These are phyloP conservation scores for Apodemia mormo DNA, from an alignment of 2,888 invertebrate genomes.

Conservation along the genomic window DNA sequence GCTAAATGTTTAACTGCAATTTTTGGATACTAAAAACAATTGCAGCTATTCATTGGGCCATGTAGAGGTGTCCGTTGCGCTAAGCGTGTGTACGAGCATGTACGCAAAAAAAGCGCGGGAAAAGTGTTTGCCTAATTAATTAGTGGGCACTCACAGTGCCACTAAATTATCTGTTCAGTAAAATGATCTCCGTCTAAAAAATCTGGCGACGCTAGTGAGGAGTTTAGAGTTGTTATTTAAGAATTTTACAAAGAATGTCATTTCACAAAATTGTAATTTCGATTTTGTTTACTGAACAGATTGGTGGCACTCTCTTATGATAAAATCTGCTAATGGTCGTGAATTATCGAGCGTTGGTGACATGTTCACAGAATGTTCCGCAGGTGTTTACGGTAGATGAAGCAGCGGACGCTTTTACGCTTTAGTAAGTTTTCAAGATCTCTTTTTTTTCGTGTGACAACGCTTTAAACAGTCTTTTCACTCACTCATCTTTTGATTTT, in stretches of 20 bases:
- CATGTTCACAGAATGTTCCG: neutral
- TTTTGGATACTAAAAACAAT: neutral
- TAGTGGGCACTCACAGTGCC: neutral
- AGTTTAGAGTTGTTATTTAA: too few species aligned
- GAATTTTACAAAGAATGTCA: too few species aligned
- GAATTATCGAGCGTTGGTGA: neutral
- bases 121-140: neutral
- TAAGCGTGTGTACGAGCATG: neutral
- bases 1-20: neutral
- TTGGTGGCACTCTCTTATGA: neutral
- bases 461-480: conserved; percentile 12
- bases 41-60: neutral
- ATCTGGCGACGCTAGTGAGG: too few species aligned
- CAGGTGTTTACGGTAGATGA: neutral
- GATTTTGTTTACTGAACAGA: too few species aligned
- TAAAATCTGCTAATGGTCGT: neutral
- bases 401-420: neutral
- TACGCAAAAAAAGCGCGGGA: neutral
- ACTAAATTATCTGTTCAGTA: too few species aligned
- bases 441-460: conserved; percentile 22
- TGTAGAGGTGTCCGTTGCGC: neutral
- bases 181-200: too few species aligned
- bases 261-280: too few species aligned
- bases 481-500: conserved; percentile 17
- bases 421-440: conserved; percentile 23